Evolutionary conservation across 2,797 vertebrate species (phyloP).

Genomic region (Vultur gryphus): DNA sequence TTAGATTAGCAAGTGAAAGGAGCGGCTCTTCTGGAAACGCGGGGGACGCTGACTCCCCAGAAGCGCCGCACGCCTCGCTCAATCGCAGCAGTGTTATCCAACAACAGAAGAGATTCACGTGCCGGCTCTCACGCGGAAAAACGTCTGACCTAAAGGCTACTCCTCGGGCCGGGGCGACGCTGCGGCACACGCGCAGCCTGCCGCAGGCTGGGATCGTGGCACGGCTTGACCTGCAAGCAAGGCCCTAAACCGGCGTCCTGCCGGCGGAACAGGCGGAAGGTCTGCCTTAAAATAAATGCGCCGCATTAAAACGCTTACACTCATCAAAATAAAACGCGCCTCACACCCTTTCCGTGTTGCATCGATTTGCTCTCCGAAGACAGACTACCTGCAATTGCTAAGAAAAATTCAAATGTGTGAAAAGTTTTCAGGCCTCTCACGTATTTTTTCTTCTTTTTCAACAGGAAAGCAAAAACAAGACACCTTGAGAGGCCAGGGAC

Average conservation of each 20-base stretch:
- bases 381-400: neutral
- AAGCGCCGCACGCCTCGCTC: neutral
- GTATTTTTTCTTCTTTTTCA: neutral
- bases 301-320: neutral
- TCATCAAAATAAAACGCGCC: neutral
- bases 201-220: neutral
- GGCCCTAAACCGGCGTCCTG: neutral
- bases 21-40: neutral
- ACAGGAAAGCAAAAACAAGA: too few species aligned
- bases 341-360: accelerated
- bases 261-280: neutral
- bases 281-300: neutral
- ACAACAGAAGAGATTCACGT: neutral
- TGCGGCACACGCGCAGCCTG: neutral
- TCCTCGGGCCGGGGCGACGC: neutral
- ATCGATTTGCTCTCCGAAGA: neutral
- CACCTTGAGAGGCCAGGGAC: neutral
- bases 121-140: neutral
- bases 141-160: neutral
- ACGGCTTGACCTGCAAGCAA: too few species aligned
- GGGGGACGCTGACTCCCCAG: neutral
- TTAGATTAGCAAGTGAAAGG: neutral
- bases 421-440: accelerated
- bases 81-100: neutral
- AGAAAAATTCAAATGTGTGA: neutral